Evolutionary conservation across 2,888 invertebrate genomes (phyloP), one percentile per base, ranked within the genome.

Genomic region (Caenorhabditis panamensis): DNA sequence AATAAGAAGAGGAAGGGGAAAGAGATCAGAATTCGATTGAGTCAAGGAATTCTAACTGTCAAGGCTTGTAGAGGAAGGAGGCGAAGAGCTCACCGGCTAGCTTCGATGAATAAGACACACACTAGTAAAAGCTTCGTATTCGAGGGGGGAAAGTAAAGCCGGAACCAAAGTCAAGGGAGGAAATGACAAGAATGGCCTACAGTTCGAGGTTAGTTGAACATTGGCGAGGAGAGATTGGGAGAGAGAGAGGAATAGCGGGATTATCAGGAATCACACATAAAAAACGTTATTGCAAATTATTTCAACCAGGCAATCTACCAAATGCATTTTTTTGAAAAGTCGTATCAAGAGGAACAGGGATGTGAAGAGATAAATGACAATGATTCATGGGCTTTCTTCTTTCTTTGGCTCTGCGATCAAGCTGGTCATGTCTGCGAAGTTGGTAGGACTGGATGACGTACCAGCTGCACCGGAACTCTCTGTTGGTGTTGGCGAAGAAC

Each of bases 11-110:
- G 28, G 37, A 36, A 41, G 11, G 16, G 59, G 49, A 20, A 56
- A 36, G 75, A 75, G 75, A 75, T 75, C 75, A 66, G 75, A 75
- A 66, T 75, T 67, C 75, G 41, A 41, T 64, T 53, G 66, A 67
- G 75, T 75, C 75, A 75, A 75, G 75, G 75, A 75, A 75, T 75
- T 75, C 75, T 66, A 61, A 75, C 66, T 75, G 75, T 75, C 75
- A 75, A 63, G 62, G 71, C 28, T 37, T 28, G 28, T 5, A 58
- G n/a, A 20, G 37, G 22, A 18, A 36, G 16, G 26, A 9, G 56
- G 26, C 54, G 76, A 76, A 61, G 71, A 41, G 78, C 71, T 78
- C 78, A 78, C 78, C 78, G 78, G 78, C 78, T 68, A 54, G 41
- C 63, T 71, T 78, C 71, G 64, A 66, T 78, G 66, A 61, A 78